Percentiles rank a stretch among this genome's conserved stretches.
Evolutionary conservation across 2,797 vertebrate species (phyloP).

Genomic region (Falco naumanni): DNA sequence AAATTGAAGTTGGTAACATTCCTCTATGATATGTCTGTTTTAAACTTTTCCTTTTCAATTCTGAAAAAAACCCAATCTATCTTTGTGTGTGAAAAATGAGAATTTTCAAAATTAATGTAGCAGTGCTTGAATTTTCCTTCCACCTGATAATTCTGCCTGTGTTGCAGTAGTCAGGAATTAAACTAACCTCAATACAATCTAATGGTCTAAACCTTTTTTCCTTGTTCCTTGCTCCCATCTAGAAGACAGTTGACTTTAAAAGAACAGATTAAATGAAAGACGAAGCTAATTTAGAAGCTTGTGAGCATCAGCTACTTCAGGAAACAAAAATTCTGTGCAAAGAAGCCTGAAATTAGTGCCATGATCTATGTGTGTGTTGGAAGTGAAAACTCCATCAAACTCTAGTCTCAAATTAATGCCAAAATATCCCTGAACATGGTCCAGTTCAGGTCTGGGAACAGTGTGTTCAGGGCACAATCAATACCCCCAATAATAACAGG

Average conservation of each 20-base stretch:
- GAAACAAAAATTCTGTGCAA: neutral
- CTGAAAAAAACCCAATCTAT: neutral
- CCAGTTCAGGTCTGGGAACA: constrained; percentile 67
- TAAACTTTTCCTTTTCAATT: neutral
- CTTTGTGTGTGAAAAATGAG: neutral
- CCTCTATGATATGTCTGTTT: neutral
- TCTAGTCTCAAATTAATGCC: constrained; percentile 79
- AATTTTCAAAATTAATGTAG: neutral
- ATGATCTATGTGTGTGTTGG: constrained; percentile 32
- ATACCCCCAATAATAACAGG: constrained; percentile 74
- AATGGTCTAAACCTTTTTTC: neutral
- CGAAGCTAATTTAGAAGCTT: constrained; percentile 7
- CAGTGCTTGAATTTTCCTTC: neutral
- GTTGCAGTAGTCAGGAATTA: neutral
- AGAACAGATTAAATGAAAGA: neutral
- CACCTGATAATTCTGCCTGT: neutral
- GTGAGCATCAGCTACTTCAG: neutral
- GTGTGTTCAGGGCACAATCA: constrained; percentile 76
- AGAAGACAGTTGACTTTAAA: neutral
- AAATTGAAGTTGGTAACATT: neutral
- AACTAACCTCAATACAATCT: neutral
- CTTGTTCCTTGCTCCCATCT: neutral
- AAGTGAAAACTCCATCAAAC: constrained; percentile 73
- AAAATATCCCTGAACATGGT: constrained; percentile 82
- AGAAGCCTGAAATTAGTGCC: constrained; percentile 13